Base-by-base conservation (phyloP, 2,888 invertebrate species). In the Galeopsomyia nigrocyanea region DNA sequence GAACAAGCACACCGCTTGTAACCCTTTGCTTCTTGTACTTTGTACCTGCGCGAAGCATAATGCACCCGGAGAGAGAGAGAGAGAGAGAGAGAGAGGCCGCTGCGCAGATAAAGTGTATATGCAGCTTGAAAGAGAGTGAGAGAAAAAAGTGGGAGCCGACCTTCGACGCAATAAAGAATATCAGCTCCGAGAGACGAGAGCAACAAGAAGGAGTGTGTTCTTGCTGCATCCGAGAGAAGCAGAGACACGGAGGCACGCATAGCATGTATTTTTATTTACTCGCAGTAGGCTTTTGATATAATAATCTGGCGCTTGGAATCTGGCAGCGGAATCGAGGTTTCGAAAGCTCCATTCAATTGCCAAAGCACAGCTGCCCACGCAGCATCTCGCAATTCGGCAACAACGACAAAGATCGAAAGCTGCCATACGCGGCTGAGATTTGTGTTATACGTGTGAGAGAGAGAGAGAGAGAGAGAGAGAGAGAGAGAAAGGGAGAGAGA, bases 111-210 rank as follows among this genome's bases (percentile, higher is more conserved):
- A 77, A 68, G 64, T 70, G 49, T 53, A 63, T 53, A 63, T 58
- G 22, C 58, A 71, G 62, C 53, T 56, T 62, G 46, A 69, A 61
- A 61, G 22, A 67, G 61, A 76, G 26, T 26, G 39, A 39, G 39
- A 39, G 13, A 61, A 50, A 50, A 65, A 51, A 46, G 22, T 13
- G 39, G 10, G 26, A 19, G 17, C 7, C 66, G 74, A 63, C 71
- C 72, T 73, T 70, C 58, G 72, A 64, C 73, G 80, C 80, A 78
- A 82, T 84, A 83, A 84, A 84, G 82, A 84, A 85, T 84, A 81
- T 73, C 22, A 26, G 26, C 2, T 80, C 78, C 77, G 71, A 77
- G 81, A 81, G 83, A 82, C 82, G 80, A 80, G 84, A 82, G 82
- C 83, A 84, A 84, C 2, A 83, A 82, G 81, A 78, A 26, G 5